Evolutionary conservation across 2,797 vertebrate genomes (phyloP), one percentile per base, ranked within the genome.

Genomic region (Lutjanus argentimaculatus): DNA sequence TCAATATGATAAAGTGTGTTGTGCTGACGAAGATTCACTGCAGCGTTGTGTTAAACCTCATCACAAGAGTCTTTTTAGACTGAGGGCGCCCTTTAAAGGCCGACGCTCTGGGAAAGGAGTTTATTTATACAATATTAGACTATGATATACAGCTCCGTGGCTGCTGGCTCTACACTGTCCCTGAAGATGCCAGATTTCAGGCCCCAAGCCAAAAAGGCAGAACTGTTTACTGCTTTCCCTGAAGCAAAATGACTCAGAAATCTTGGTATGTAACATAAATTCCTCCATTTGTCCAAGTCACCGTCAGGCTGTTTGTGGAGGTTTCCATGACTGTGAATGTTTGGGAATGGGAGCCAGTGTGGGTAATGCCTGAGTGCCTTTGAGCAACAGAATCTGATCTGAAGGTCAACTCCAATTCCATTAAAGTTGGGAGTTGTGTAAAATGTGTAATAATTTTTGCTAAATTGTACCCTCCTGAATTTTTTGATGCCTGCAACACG

Each of bases 51-150:
- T 84, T 86, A 36, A 76, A 80, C 10, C 75, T 68, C 86, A 77
- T 82, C 82, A 73, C 66, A 13, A 36, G 68, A 65, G 70, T 67
- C 71, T 72, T 78, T 85, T 63, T 40, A 76, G 78, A 73, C 36
- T 0, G 53, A 61, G 75, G 80, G 70, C 11, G 66, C 71, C 78
- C 84, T 88, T 85, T 89, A 85, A 85, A 87, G 74, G 68, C 74
- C 36, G 57, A 3, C 16, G 25, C 42, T 74, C 55, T 9, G 70
- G 71, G 75, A 90, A 79, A 77, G 14, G 71, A 79, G 68, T 89
- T 88, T 90, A 89, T 92, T 88, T 86, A 91, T 80, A 87, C 70
- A 75, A 42, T 58, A 61, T 70, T 16, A 75, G 81, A 79, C 64
- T 2, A 19, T 89, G 86, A 90, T 80, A 52, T 75, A 87, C 68